A percentile compares a stretch with the other conserved stretches of the same genome.
Evolutionary conservation across 2,888 invertebrate species (phyloP).

Genomic region (Ennomos quercinarius): DNA sequence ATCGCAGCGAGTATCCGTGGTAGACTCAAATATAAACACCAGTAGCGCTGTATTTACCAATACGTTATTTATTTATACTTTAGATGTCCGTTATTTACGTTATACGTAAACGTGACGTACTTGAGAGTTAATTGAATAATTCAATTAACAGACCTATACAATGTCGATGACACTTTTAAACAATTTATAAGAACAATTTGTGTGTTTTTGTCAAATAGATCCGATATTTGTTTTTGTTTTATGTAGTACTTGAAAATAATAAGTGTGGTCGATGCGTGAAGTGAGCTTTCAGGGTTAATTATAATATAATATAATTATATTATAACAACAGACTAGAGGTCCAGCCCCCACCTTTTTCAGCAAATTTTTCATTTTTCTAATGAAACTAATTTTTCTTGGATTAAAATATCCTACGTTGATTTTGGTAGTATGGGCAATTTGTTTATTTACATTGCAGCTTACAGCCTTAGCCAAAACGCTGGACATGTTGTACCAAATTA

Average conservation of each 20-base stretch:
- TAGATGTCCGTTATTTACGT: conserved; percentile 16
- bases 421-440: no score
- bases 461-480: no score
- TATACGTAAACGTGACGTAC: conserved; percentile 17
- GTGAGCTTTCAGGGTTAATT: conserved; percentile 11
- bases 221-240: conserved; percentile 25
- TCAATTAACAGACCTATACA: conserved; percentile 20
- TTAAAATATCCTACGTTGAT: no score
- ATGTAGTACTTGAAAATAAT: not conserved
- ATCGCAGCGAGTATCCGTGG: conserved; percentile 1
- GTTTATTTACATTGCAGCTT: no score
- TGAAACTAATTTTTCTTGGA: no score
- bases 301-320: no score
- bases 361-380: no score
- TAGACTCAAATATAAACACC: conserved; percentile 30
- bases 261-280: conserved; percentile 5
- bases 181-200: conserved; percentile 23
- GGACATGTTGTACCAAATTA: not conserved
- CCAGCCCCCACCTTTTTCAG: no score
- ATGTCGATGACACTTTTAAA: conserved; percentile 22
- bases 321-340: no score
- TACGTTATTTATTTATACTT: conserved; percentile 20
- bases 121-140: conserved; percentile 18
- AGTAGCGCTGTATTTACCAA: conserved; percentile 33
- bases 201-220: conserved; percentile 18